Percentiles rank a stretch among this genome's conserved stretches.
Evolutionary conservation across 2,797 vertebrate species (phyloP).

Genomic region (Chromobotia macracanthus): DNA sequence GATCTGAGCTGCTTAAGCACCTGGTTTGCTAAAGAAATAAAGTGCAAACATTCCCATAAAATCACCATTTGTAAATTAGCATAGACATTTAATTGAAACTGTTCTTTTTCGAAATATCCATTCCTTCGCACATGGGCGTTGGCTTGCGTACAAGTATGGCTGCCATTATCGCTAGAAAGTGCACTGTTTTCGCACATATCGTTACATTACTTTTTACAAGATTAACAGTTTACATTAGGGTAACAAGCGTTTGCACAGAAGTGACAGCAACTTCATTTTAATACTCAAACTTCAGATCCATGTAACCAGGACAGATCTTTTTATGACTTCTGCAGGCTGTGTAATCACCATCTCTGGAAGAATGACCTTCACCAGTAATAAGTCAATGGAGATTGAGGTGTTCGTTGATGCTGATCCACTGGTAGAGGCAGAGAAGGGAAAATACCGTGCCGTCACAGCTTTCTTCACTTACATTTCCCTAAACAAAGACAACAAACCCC

Average conservation of each 20-base stretch:
- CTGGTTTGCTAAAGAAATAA: no score
- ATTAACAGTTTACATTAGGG: no score
- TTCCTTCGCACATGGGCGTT: no score
- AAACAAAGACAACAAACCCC: conserved; percentile 84
- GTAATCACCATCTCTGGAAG: conserved; percentile 91
- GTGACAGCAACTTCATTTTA: background rate
- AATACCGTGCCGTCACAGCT: conserved; percentile 88
- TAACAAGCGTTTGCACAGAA: background rate
- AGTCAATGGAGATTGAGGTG: conserved; percentile 96
- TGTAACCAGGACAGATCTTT: background rate
- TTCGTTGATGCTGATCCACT: conserved; percentile 86
- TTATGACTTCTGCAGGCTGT: conserved; percentile 75
- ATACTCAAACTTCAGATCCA: background rate
- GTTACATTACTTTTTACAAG: no score
- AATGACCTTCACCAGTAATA: conserved; percentile 93
- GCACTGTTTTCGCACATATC: no score
- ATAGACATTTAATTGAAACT: no score
- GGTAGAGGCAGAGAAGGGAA: conserved; percentile 74
- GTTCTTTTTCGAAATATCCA: no score
- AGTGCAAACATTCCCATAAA: no score
- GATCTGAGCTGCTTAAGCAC: no score
- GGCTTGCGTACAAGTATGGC: no score
- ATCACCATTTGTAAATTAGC: no score
- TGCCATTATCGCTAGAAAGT: no score
- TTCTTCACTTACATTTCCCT: conserved; percentile 95